A percentile compares a stretch with the other conserved stretches of the same genome.
Conservation (phyloP, 1,140 invertebrate species). For the Microplitis demolitor region DNA sequence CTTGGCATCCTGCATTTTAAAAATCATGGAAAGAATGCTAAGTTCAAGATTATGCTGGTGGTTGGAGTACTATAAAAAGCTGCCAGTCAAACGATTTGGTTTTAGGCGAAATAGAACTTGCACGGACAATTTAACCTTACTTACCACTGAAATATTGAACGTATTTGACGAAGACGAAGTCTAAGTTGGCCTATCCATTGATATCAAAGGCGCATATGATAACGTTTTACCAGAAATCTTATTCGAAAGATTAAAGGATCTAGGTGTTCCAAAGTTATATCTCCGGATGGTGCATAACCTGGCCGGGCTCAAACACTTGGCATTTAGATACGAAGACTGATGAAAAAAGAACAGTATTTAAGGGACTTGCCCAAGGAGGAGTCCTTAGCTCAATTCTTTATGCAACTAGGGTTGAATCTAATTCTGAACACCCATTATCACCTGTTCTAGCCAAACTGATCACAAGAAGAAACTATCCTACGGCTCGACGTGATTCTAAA, state of each 20-base stretch:
- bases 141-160: conserved; percentile 7
- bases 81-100: conserved; percentile 29
- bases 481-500: neutral
- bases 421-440: neutral
- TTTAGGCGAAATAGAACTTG: conserved; percentile 28
- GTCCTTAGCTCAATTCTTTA: too few species aligned
- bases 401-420: too few species aligned
- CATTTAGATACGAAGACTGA: too few species aligned
- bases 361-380: too few species aligned
- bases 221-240: conserved; percentile 21
- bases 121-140: conserved; percentile 16
- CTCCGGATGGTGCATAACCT: neutral
- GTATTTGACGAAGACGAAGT: conserved; percentile 9
- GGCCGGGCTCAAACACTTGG: too few species aligned
- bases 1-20: conserved; percentile 28
- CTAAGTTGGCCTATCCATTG: conserved; percentile 3
- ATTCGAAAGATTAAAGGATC: neutral
- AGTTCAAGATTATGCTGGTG: conserved; percentile 15
- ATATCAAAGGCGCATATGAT: conserved; percentile 23
- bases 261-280: neutral
- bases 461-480: neutral
- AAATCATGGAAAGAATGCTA: conserved; percentile 24
- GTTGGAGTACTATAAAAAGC: conserved; percentile 25
- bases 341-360: too few species aligned
- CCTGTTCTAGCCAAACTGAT: neutral